These are phyloP conservation scores for Athrips mouffetella DNA, from an alignment of 2,888 invertebrate species.

Conservation along the genomic window DNA sequence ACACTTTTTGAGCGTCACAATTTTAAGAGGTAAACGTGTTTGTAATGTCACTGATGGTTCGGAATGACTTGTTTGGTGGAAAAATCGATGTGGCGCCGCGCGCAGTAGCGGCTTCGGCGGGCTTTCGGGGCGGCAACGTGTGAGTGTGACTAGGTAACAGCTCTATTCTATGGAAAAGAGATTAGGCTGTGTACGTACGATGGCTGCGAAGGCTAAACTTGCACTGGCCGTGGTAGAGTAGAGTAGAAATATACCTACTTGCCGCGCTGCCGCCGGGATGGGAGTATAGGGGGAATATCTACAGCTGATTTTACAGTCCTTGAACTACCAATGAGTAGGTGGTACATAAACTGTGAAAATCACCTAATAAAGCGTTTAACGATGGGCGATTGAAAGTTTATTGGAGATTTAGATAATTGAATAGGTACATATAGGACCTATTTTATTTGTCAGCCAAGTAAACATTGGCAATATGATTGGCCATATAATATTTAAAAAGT, in stretches of 20 bases:
- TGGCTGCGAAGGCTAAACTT: slow-evolving; percentile 5
- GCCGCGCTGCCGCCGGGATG: too few relatives aligned
- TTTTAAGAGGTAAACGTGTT: slow-evolving; percentile 57
- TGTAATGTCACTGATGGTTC: slow-evolving; percentile 59
- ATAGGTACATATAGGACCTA: too few relatives aligned
- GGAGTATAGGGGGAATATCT: neutral
- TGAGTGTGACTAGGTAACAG: slow-evolving; percentile 22
- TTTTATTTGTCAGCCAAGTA: too few relatives aligned
- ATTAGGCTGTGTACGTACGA: slow-evolving; percentile 22
- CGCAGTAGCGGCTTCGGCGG: slow-evolving; percentile 49
- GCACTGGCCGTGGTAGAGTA: too few relatives aligned
- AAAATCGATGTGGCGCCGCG: slow-evolving; percentile 72
- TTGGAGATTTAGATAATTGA: too few relatives aligned
- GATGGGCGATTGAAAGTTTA: slow-evolving; percentile 5
- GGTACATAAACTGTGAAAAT: slow-evolving; percentile 2
- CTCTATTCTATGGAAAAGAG: slow-evolving; percentile 27
- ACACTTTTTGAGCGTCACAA: slow-evolving; percentile 32
- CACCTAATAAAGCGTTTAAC: slow-evolving; percentile 3
- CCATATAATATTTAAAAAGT: too few relatives aligned
- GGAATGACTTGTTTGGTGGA: slow-evolving; percentile 65
- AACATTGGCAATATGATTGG: too few relatives aligned
- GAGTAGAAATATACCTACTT: too few relatives aligned
- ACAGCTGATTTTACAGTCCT: slow-evolving; percentile 14
- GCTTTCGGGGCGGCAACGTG: neutral
- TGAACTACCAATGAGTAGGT: slow-evolving; percentile 12